These are phyloP conservation scores for Dissostichus mawsoni DNA, from an alignment of 2,113 vertebrate species.

Conservation along the genomic window DNA sequence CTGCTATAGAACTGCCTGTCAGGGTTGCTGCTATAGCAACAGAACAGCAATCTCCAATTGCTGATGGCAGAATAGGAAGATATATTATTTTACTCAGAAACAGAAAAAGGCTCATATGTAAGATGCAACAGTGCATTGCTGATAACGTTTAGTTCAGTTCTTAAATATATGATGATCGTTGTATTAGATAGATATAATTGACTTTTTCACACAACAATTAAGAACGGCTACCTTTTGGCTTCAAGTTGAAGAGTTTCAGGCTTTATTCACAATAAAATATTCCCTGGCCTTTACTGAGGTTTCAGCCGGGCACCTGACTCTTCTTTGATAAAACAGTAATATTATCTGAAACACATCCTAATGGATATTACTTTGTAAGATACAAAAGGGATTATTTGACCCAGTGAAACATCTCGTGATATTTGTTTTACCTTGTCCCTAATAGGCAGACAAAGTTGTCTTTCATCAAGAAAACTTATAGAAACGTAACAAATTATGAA, in stretches of 20 bases:
- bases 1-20: background rate
- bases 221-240: background rate
- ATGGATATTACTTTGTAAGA: background rate
- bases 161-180: too few species aligned
- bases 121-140: too few species aligned
- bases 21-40: background rate
- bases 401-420: background rate
- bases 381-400: background rate
- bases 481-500: background rate
- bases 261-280: too few species aligned
- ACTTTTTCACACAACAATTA: too few species aligned
- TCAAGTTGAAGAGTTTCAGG: background rate
- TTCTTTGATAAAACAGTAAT: background rate
- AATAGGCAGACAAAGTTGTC: background rate
- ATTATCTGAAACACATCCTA: slow-evolving; percentile 5
- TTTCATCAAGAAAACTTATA: background rate
- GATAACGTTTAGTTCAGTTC: too few species aligned
- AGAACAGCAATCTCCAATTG: background rate
- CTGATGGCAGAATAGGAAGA: too few species aligned
- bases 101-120: too few species aligned
- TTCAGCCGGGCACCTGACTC: background rate
- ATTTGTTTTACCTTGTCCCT: background rate
- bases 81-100: too few species aligned
- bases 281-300: background rate
- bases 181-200: too few species aligned